Base-by-base conservation (phyloP, 2,113 vertebrate genomes). In the Corythaixoides concolor region DNA sequence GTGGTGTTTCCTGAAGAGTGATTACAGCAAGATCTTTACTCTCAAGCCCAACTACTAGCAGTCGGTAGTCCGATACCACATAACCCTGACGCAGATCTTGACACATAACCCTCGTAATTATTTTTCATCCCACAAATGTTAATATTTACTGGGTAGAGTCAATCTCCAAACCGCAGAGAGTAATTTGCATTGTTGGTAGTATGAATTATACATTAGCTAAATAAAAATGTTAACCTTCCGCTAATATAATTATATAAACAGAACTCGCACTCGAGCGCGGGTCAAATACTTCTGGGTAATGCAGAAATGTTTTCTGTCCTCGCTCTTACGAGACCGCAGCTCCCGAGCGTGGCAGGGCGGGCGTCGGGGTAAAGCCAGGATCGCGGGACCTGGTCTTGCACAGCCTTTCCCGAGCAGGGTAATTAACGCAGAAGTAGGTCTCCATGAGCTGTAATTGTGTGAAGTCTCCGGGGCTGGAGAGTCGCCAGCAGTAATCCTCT, bases 401-500 rank as follows among this genome's bases (percentile, higher is more conserved):
- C 19, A 5, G 14, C 50, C 52, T 43, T 55, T 87, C 32, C 45
- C 1, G 8, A 28, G 49, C 47, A 33, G n/a, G 39, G 37, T 69
- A 12, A 37, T 24, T 81, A 60, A 3, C 1, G 1, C 35, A 45
- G 19, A 9, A 12, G 8, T 12, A 11, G 63, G 47, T 43, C 88
- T 66, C 60, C 1, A 4, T 3, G 79, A 69, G 86, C 68, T 53
- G 58, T 1, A 58, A 5, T 8, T 73, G 70, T 17, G 72, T 63
- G 33, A 84, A 70, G 47, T 53, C 90, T 72, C 80, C 13, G 85
- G 89, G 91, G 75, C 69, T 45, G 85, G 69, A 88, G 55, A 76
- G 56, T 5, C 70, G 41, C 66, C 87, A 62, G 28, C 22, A 74
- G 39, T 75, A 77, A 97, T 98, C 96, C 95, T 96, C 97, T 98